Evolutionary conservation across 2,888 invertebrate genomes (phyloP), one percentile per base, ranked within the genome.

Genomic region (Neria commutata): DNA sequence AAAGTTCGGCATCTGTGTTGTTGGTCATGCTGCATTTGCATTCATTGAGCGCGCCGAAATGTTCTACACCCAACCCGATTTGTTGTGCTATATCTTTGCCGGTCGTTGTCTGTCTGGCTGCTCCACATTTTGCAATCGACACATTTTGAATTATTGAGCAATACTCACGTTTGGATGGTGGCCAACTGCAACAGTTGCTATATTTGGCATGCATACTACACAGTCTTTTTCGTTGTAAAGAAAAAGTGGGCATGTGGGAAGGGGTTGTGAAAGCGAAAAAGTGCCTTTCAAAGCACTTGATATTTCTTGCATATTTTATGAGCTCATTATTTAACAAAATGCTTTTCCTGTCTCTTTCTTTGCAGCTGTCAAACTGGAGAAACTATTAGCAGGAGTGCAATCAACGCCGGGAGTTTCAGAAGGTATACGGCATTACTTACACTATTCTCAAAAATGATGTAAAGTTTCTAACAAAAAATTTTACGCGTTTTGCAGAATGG

Each of bases 291-390:
- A n/a, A n/a, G n/a, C n/a, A n/a, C n/a, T n/a, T n/a, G n/a, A n/a
- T n/a, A n/a, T n/a, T n/a, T n/a, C n/a, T n/a, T n/a, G n/a, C n/a
- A n/a, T n/a, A n/a, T n/a, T n/a, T n/a, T n/a, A 29, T 29, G 29
- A 29, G 29, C 29, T 8, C 6, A 6, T 29, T 29, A 8, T 29
- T 11, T 6, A 8, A 29, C 29, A 29, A 29, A 29, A 11, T 29
- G 11, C 11, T 29, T 29, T 29, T 58, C 25, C 14, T 19, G 8
- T 47, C 16, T 50, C 17, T 58, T 54, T 52, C 16, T 33, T 74
- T 75, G 16, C 66, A 79, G 80, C 69, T 69, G 58, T 66, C 69
- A 76, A 74, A 64, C 76, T 80, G 78, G 76, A 73, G 65, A 74
- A 73, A 62, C 67, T 67, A 67, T 74, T 76, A 58, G 69, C 71